These are phyloP conservation scores for Danionella dracula DNA, from an alignment of 2,797 vertebrate species.

Conservation along the genomic window DNA sequence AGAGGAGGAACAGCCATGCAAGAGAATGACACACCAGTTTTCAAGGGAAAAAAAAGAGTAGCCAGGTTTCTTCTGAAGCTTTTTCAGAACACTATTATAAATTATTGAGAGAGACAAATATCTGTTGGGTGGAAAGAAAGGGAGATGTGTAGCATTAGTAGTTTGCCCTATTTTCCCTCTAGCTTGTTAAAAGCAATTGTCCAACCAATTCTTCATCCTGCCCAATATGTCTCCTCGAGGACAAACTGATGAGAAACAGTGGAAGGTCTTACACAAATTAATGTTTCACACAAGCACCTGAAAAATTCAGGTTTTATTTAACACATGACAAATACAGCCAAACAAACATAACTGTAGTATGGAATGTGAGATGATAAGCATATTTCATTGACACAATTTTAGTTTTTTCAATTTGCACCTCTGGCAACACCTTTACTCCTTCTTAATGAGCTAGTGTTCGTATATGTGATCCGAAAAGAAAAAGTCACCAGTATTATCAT, in stretches of 20 bases:
- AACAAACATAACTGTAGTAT: constrained; percentile 19
- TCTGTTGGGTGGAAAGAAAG: constrained; percentile 61
- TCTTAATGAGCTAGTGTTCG: not conserved
- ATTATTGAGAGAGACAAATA: constrained; percentile 58
- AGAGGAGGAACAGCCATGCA: constrained; percentile 1
- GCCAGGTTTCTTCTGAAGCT: constrained; percentile 14
- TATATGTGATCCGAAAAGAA: not conserved
- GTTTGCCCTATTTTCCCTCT: constrained; percentile 66
- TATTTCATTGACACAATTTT: too few relatives aligned
- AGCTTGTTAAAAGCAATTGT: constrained; percentile 75
- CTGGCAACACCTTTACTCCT: not conserved
- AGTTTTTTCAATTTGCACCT: too few relatives aligned
- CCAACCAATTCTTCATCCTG: constrained; percentile 67
- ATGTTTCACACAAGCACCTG: constrained; percentile 44
- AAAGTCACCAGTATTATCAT: not conserved
- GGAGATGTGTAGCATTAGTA: constrained; percentile 62
- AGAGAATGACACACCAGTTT: not conserved
- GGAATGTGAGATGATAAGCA: too few relatives aligned
- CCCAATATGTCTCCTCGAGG: constrained; percentile 51
- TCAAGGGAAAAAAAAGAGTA: not conserved
- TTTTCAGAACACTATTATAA: constrained; percentile 42
- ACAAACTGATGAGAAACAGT: constrained; percentile 44
- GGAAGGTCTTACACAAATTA: constrained; percentile 43
- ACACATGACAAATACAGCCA: constrained; percentile 53
- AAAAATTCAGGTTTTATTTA: constrained; percentile 42